Conservation (phyloP, 2,888 invertebrate genomes). For the Cyrtodaria siliqua region DNA sequence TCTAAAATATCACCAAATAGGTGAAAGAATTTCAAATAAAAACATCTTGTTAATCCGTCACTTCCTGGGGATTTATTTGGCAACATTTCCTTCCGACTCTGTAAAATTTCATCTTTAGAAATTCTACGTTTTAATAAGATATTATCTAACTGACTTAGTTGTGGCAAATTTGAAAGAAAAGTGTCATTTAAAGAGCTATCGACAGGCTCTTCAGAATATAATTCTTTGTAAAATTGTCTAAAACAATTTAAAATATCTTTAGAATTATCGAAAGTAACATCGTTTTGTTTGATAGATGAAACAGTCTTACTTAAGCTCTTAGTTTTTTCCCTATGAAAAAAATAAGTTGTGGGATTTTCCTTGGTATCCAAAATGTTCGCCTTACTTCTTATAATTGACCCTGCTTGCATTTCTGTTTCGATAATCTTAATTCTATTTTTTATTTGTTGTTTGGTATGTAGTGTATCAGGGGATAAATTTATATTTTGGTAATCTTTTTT, state of each 20-base stretch:
- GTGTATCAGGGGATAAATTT: too few species aligned
- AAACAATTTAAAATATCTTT: conserved; percentile 20
- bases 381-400: too few species aligned
- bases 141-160: conserved; percentile 12
- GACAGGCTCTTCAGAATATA: conserved; percentile 21
- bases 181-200: conserved; percentile 1
- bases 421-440: too few species aligned
- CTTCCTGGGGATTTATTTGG: conserved; percentile 36
- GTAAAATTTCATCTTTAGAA: conserved; percentile 14
- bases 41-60: conserved; percentile 23
- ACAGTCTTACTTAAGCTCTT: too few species aligned
- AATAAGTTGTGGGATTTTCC: too few species aligned
- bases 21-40: conserved; percentile 36
- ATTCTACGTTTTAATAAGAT: conserved; percentile 6
- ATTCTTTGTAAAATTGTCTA: conserved; percentile 20
- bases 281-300: too few species aligned
- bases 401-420: too few species aligned
- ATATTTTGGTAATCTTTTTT: too few species aligned
- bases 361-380: conserved; percentile 12
- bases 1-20: conserved; percentile 31
- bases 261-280: too few species aligned
- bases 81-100: conserved; percentile 15
- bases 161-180: conserved; percentile 21
- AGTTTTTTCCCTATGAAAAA: too few species aligned
- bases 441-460: too few species aligned